These are phyloP conservation scores for Lates calcarifer DNA, from an alignment of 2,113 vertebrate genomes.

Conservation along the genomic window DNA sequence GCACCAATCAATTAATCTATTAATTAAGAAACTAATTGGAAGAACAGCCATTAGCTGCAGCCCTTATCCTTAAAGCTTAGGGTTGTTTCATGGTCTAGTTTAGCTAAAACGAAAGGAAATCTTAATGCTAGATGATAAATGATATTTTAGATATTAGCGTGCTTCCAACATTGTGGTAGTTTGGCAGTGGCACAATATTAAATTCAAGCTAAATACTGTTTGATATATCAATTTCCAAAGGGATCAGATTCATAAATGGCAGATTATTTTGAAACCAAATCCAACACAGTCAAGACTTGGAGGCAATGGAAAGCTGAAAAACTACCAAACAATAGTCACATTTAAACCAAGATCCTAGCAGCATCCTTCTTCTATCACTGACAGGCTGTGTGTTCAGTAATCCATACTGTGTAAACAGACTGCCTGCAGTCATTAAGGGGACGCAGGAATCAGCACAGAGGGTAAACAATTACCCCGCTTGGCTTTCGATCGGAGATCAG, in stretches of 20 bases:
- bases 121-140: background rate
- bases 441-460: background rate
- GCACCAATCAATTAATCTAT: no score
- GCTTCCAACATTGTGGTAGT: background rate
- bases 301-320: constrained; percentile 4
- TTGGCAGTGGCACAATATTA: background rate
- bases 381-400: constrained; percentile 26
- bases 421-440: constrained; percentile 8
- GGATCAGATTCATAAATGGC: no score
- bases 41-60: no score
- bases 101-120: no score
- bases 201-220: no score
- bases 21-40: no score
- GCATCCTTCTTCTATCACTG: constrained; percentile 15
- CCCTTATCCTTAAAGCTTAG: no score
- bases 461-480: constrained; percentile 34
- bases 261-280: no score
- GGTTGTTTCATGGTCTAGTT: no score
- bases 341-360: background rate
- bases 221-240: no score
- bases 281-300: no score
- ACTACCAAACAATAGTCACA: background rate
- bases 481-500: constrained; percentile 3
- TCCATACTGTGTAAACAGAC: constrained; percentile 15
- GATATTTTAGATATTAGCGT: no score